Base-by-base conservation (phyloP, 1,140 invertebrate species). In the Anastatus disparis region DNA sequence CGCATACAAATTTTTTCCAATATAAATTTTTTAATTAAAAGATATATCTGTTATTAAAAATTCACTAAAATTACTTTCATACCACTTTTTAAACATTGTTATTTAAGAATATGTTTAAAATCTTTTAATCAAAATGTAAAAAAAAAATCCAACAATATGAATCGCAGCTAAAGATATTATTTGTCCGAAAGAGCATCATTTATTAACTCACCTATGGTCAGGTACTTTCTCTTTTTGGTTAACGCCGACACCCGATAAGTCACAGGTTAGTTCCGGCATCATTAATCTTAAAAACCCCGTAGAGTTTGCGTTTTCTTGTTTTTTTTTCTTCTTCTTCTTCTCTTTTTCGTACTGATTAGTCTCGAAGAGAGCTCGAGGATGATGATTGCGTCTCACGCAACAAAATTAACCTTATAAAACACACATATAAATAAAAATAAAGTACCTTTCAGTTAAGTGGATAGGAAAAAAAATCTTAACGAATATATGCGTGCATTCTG, bases 231-330 rank as follows among this genome's bases (percentile, higher is more conserved):
- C n/a, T n/a, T n/a, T n/a, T n/a, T n/a, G n/a, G n/a, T n/a, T n/a
- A n/a, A n/a, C n/a, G 20, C 26, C 42, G 56, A 56, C 68, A 63
- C 59, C 40, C 58, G 59, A 70, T 70, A 70, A 70, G 68, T 70
- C 59, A 27, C 20, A 24, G 27, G 9, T 17, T 24, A 40, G 31
- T 70, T 56, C 40, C 31, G 59, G 27, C 2, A 40, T 71, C 69
- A 59, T 71, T 71, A 64, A 71, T 71, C 55, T 64, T 61, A 13
- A 9, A n/a, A n/a, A n/a, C 35, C 46, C 27, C 17, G 20, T 8
- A n/a, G 24, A 61, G 29, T 40, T 69, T 24, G 56, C 31, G 20
- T 70, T 62, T 31, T 31, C 20, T 17, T 3, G 7, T 22, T 66
- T 53, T 65, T 71, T 65, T 59, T 29, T 59, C 26, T n/a, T 15